Base-by-base conservation (phyloP, 2,888 invertebrate species). In the Hirtodrosophila duncani region DNA sequence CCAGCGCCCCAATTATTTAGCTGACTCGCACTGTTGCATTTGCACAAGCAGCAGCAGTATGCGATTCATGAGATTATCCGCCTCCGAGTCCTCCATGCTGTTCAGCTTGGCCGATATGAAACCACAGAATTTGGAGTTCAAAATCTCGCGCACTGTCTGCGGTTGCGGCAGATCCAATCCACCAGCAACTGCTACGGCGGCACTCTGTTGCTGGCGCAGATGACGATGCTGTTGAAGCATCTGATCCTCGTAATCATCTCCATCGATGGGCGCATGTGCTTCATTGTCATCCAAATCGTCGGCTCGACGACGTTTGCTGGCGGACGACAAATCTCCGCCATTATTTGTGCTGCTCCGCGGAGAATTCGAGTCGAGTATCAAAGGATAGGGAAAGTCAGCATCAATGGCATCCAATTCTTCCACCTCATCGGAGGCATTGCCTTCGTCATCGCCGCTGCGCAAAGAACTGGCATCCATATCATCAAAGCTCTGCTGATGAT, bases 1-100 rank as follows among this genome's bases (percentile, higher is more conserved):
- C 2, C 2, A 4, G n/a, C n/a, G 7, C 1, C 2, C 2, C 59
- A 67, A 75, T 33, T 79, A 63, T 9, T 34, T n/a, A 8, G 61
- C n/a, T 8, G 30, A 48, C n/a, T 78, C 81, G 33, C 64, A 62
- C 13, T 75, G 79, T 45, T 85, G 85, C 44, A 84, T 74, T 51
- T 84, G 84, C 21, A 85, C 85, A 20, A 85, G 69, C 18, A 85
- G 57, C 66, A 85, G 67, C 14, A 85, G 69, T 23, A 85, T 85
- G 59, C 83, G 81, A 51, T 85, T 85, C 86, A 85, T 85, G 18
- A 85, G 77, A 71, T 85, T 85, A 31, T 85, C 85, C 18, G 85
- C 85, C 50, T 85, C 85, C 3, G 80, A 70, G 27, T 85, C 85
- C 38, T 85, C 84, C 86, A 85, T 77, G 53, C 86, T 85, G 30